Evolutionary conservation across 1,140 invertebrate species (phyloP), one percentile per base, ranked within the genome.

Genomic region (Ceratina calcarata): DNA sequence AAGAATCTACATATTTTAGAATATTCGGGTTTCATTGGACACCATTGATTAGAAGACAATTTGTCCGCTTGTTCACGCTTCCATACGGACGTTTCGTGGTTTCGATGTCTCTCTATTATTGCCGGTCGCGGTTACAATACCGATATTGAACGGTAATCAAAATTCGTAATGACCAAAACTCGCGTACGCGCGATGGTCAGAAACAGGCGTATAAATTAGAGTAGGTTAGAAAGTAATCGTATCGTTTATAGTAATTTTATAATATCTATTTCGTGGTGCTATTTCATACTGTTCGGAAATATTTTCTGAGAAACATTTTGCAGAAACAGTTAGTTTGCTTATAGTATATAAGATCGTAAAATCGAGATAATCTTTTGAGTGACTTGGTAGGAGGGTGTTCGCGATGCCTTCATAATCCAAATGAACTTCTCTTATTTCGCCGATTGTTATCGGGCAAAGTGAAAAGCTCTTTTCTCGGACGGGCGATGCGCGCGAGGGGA

Each of bases 11-110:
- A 51, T 7, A 37, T 71, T 71, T 60, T 65, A 74, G 60, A 72
- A 24, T 61, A 78, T 82, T 82, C 80, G 27, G 51, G 65, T 68
- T 69, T 37, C 67, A 32, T 65, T 49, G 32, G 32, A 45, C 22
- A n/a, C 18, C 20, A 61, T 70, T 32, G 45, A 78, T 78, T 78
- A 70, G 20, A 49, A 70, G 66, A 70, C 45, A 78, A 78, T 70
- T 78, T 70, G 32, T 24, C 24, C 49, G 45, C 2, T 3, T 65
- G 57, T 61, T 77, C 69, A 51, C 37, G 49, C 22, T 37, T 61
- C 27, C 45, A 32, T 18, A 37, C 20, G 49, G 8, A 22, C 20
- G 49, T 72, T 53, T 12, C 32, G 60, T 8, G 76, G 60, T 78
- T 72, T 64, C 76, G 24, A 2, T 45, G 49, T 64, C 12, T 37